Evolutionary conservation across 2,888 invertebrate species (phyloP), one percentile per base, ranked within the genome.

Genomic region (Tipula helvola): DNA sequence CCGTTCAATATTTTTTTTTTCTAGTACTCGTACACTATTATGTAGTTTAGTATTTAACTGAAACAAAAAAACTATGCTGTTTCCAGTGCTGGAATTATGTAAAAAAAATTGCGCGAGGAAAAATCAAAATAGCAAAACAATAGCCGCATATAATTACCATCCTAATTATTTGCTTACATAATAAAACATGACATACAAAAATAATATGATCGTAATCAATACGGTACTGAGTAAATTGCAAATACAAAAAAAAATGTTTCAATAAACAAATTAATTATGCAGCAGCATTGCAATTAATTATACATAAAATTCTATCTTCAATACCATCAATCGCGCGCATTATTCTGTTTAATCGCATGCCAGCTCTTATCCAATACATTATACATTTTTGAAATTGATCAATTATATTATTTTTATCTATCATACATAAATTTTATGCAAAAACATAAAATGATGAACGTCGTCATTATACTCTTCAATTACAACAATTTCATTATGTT

Each of bases 1-100:
- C 85, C 85, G 85, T 85, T 42, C 36, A 83, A 39, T 84, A 84
- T 84, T 84, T 39, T 84, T 84, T 83, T 84, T 84, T 84, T n/a
- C 84, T 41, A 84, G 84, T 84, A 39, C 16, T 12, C 28, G 13
- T 28, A 28, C 28, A 28, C 28, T 28, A 28, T 28, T 39, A 36
- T 36, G 2, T 36, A 36, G 83, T 36, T 83, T 57, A 71, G 71
- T 10, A 71, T 10, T 71, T 71, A 71, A 28, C 28, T 28, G 71
- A 71, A 71, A 71, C 28, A 28, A 52, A 52, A 52, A 52, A 44
- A 44, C 2, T n/a, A 4, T 52, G 4, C n/a, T 4, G n/a, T 52
- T 28, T 28, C 1, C 28, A 28, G 28, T 1, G 28, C 28, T 28
- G 28, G 28, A 28, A 28, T 28, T 28, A 1, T 28, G 28, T 28